phyloP scores from a whole-genome alignment of 2,888 invertebrate species.

The Microctonus brassicae region DNA sequence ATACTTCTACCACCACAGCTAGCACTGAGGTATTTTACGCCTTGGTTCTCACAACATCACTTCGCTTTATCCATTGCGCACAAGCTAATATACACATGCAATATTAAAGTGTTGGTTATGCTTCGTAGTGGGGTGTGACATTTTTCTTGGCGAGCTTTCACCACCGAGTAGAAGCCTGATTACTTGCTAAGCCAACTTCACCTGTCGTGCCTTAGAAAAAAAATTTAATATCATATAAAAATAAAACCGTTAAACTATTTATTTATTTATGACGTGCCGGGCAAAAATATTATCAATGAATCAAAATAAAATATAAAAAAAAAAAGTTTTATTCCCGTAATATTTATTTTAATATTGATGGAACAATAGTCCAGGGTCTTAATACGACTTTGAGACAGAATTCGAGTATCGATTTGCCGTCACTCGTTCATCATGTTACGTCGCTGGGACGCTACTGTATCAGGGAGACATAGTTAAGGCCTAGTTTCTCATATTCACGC shows the following conservation, averaged over 20 bases:
- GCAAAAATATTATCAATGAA: no score
- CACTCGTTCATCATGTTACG: slow-evolving; percentile 68
- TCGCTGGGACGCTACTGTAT: slow-evolving; percentile 65
- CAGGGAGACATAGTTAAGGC: slow-evolving; percentile 59
- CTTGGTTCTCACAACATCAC: slow-evolving; percentile 9
- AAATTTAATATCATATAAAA: not conserved
- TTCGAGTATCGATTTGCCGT: slow-evolving; percentile 65
- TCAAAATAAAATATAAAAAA: not conserved
- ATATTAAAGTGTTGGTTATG: not conserved
- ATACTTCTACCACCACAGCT: slow-evolving; percentile 23
- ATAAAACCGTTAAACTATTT: not conserved
- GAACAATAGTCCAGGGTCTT: not conserved
- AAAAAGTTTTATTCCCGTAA: not conserved
- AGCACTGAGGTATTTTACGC: not conserved
- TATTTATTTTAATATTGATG: not conserved
- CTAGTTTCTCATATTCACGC: slow-evolving; percentile 26
- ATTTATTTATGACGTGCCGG: not conserved
- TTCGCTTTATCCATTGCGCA: not conserved
- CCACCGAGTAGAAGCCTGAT: slow-evolving; percentile 58
- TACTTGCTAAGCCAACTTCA: slow-evolving; percentile 50
- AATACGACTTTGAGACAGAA: not conserved
- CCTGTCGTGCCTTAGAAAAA: slow-evolving; percentile 47
- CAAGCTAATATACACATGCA: no score
- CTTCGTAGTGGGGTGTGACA: not conserved
- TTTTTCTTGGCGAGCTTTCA: slow-evolving; percentile 54